Evolutionary conservation across 2,113 vertebrate species (phyloP), one percentile per base, ranked within the genome.

Genomic region (Corythornis cristatus): DNA sequence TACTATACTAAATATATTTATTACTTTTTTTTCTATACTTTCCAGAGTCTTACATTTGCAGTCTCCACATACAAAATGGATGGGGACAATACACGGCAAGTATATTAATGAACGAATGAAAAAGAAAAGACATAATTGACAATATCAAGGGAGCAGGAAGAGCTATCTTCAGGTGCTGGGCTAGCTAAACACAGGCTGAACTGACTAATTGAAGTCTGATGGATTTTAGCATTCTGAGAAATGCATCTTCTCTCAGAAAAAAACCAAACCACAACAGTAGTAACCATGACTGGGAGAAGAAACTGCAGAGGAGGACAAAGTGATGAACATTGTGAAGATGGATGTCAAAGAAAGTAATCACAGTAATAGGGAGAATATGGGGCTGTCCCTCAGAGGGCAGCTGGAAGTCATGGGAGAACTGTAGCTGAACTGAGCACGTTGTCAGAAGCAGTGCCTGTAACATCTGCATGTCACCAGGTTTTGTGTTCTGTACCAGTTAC

Each of bases 401-500:
- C 12, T 58, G 8, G 29, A 94, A 84, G 22, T 51, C 7, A 2
- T 51, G 77, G 40, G 37, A 83, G 25, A 89, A 14, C 29, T 4
- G 5, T 20, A 46, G 26, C 31, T 37, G 51, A 20, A 15, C 50
- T 73, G 74, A 92, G 67, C 14, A 50, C 4, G 33, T 87, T 93
- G 31, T 45, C 51, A 88, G 53, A 17, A 85, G 68, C 75, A 86
- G 48, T 58, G 16, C 4, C 1, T 31, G 5, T 40, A 68, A 57
- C 25, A 31, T 42, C 58, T 83, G 68, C 58, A 29, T 70, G 86
- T 83, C 93, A 88, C 70, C 83, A 84, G 82, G 90, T 80, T 43
- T 75, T 60, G 60, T 93, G 91, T 89, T 70, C 56, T 70, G 33
- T 66, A 45, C 45, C 93, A 85, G 72, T 87, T 83, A 77, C 62